Conservation (phyloP, 2,113 vertebrate species). For the Mohoua ochrocephala region DNA sequence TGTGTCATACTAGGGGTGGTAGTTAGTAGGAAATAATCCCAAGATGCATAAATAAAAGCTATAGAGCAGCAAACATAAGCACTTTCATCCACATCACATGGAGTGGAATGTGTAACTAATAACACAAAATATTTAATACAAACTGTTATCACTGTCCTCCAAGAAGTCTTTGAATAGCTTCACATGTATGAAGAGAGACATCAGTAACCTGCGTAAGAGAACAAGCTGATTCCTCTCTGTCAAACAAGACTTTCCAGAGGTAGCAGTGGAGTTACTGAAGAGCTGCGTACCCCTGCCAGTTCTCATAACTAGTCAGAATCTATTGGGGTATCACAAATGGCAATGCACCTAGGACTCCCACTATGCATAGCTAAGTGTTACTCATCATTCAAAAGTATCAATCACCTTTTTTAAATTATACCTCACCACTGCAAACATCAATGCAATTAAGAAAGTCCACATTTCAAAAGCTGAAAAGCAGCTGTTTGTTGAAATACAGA, state of each 20-base stretch:
- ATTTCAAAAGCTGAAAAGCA: background rate
- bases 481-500: background rate
- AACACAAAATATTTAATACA: background rate
- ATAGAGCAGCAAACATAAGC: background rate
- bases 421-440: background rate
- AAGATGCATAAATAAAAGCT: background rate
- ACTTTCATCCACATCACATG: background rate
- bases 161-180: background rate
- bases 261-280: background rate
- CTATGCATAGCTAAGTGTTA: background rate
- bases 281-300: fast-evolving
- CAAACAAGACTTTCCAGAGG: background rate
- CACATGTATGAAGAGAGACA: background rate
- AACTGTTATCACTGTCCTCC: background rate
- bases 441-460: background rate
- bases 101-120: background rate
- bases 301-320: background rate
- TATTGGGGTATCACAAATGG: background rate
- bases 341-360: background rate
- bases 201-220: background rate
- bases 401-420: background rate
- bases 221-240: background rate
- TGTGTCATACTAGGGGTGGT: background rate
- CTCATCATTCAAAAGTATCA: background rate
- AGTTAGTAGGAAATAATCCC: background rate